Evolutionary conservation across 2,113 vertebrate genomes (phyloP), one percentile per base, ranked within the genome.

Genomic region (Sinocyclocheilus anophthalmus): DNA sequence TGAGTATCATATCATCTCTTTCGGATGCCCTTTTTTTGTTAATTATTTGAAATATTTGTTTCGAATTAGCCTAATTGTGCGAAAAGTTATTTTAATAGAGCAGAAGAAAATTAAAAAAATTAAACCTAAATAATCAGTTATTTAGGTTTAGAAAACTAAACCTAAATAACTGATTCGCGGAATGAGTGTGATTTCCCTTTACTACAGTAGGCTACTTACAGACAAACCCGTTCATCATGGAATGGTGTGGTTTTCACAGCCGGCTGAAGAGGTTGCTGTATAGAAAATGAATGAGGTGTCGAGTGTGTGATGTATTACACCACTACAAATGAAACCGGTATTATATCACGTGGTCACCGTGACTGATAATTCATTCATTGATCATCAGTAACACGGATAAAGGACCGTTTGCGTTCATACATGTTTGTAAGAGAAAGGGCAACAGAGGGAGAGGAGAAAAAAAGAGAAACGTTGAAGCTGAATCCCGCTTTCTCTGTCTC

Each of bases 401-500:
- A 61, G 33, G 61, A 50, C 45, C 42, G 22, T 67, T 55, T 81
- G 30, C 6, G 26, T 84, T 45, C 50, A 76, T 83, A 50, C 63
- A 57, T 61, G 50, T 70, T 73, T 65, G 57, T 72, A 63, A 72
- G 50, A 50, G 72, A 26, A 26, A 59, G 59, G 14, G 22, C 13
- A 79, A 79, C 81, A 59, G 70, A 69, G 55, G 37, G 75, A 85
- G 83, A 73, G 86, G 84, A 81, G 42, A 76, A 33, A 85, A 85
- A 85, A 59, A 63, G 82, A 33, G 42, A 89, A 63, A 85, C 22
- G 55, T 5, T 24, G 33, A 45, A 57, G 55, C 8, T 57, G 11
- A 57, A 73, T 16, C 18, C 22, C 1, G 20, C 24, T 76, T n/a
- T 26, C 22, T 30, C 16, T 83, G 1, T 69, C 45, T 53, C 61